Evolutionary conservation across 2,888 invertebrate genomes (phyloP).

Genomic region (Conomelus anceps): DNA sequence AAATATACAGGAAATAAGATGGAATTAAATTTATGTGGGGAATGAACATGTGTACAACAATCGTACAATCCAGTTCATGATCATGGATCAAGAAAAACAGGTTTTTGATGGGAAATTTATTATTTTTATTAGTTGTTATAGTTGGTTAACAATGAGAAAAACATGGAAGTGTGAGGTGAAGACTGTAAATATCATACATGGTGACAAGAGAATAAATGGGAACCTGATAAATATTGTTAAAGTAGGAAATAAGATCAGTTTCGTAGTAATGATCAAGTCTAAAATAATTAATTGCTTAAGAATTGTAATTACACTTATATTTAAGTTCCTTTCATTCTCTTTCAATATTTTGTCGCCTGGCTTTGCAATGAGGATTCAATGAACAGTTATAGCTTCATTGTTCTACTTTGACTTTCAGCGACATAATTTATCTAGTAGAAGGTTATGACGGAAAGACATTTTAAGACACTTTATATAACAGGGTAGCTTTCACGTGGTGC

Average conservation of each 20-base stretch:
- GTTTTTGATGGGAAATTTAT: too few species aligned
- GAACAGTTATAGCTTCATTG: not conserved
- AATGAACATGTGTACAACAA: not conserved
- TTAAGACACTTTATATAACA: not conserved
- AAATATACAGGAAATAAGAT: not conserved
- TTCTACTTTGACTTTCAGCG: not conserved
- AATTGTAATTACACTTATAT: not conserved
- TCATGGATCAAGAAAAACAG: not conserved
- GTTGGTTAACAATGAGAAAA: not conserved
- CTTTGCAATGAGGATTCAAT: not conserved
- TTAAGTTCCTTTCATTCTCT: not conserved
- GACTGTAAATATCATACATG: not conserved
- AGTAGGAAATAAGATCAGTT: not conserved
- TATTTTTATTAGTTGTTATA: too few species aligned
- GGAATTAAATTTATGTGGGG: not conserved
- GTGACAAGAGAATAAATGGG: not conserved
- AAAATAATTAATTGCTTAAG: not conserved
- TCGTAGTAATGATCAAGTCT: too few species aligned
- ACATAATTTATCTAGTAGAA: not conserved
- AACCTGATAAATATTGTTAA: not conserved
- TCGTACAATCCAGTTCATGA: not conserved
- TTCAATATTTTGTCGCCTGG: not conserved
- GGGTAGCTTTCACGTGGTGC: not conserved
- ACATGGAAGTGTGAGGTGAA: not conserved
- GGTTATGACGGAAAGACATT: not conserved